These are phyloP conservation scores for Aegithalos caudatus DNA, from an alignment of 2,113 vertebrate species.

Conservation along the genomic window DNA sequence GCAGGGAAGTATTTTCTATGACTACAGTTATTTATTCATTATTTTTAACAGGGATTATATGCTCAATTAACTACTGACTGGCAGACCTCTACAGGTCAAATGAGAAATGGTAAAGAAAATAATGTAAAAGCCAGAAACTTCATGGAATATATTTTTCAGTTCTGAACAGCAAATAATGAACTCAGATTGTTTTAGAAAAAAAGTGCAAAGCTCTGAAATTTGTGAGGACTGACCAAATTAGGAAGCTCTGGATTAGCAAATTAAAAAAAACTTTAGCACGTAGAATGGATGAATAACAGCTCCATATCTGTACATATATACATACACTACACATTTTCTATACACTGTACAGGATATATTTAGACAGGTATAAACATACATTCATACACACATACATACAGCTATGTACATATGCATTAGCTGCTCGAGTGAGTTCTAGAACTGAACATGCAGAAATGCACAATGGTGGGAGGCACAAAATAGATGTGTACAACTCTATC, in stretches of 20 bases:
- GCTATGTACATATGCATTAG: constrained; percentile 55
- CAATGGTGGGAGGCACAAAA: constrained; percentile 36
- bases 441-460: constrained; percentile 28
- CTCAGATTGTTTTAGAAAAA: background rate
- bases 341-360: constrained; percentile 71
- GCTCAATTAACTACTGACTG: background rate
- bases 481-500: background rate
- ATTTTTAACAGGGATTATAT: background rate
- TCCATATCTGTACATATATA: constrained; percentile 74
- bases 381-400: constrained; percentile 63
- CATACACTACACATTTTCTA: constrained; percentile 37
- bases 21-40: background rate
- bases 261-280: constrained; percentile 16
- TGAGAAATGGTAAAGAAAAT: background rate
- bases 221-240: background rate
- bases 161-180: background rate
- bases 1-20: background rate
- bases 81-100: background rate
- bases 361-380: constrained; percentile 67
- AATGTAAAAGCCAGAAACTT: constrained; percentile 7
- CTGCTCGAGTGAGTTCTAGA: constrained; percentile 2
- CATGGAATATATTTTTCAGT: background rate
- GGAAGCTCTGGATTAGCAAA: constrained; percentile 32
- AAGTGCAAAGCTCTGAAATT: background rate
- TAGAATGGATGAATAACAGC: background rate